phyloP scores from a whole-genome alignment of 1,140 invertebrate species.

The Aleiodes sp. region DNA sequence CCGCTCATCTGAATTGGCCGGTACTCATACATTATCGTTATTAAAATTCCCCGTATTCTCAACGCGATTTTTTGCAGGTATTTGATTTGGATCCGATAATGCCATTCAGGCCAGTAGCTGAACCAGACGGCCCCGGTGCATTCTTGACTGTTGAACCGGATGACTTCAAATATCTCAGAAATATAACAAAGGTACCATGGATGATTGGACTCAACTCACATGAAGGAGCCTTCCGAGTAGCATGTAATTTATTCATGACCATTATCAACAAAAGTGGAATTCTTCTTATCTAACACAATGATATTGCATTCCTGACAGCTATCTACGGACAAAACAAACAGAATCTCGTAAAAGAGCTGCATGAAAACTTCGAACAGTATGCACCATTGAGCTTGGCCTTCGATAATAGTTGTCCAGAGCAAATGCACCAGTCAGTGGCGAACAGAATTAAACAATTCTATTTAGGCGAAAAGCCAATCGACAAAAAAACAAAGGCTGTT shows the following conservation, averaged over 20 bases:
- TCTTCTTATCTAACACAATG: neutral
- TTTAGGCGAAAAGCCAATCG: constrained; percentile 64
- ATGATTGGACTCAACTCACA: constrained; percentile 74
- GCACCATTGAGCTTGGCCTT: constrained; percentile 71
- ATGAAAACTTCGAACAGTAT: constrained; percentile 67
- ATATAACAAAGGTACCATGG: constrained; percentile 69
- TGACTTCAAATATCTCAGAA: constrained; percentile 59
- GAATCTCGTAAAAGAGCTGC: constrained; percentile 51
- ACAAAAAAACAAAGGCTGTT: constrained; percentile 62
- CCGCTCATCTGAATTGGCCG: neutral
- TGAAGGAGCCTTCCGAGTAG: constrained; percentile 70
- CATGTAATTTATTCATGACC: neutral
- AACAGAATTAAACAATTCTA: constrained; percentile 70
- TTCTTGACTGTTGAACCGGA: constrained; percentile 71
- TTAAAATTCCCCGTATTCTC: too few relatives aligned
- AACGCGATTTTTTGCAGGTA: neutral
- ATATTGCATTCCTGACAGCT: neutral
- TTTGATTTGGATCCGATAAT: constrained; percentile 77
- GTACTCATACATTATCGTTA: neutral
- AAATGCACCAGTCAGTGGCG: constrained; percentile 61
- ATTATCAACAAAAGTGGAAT: neutral
- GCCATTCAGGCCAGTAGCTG: constrained; percentile 76
- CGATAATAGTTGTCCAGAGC: constrained; percentile 64
- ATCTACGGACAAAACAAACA: neutral
- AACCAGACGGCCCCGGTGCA: constrained; percentile 71